A percentile compares a stretch with the other conserved stretches of the same genome.
Conservation (phyloP, 35 echinoderm and acorn worm genomes). For the Lytechinus pictus region DNA sequence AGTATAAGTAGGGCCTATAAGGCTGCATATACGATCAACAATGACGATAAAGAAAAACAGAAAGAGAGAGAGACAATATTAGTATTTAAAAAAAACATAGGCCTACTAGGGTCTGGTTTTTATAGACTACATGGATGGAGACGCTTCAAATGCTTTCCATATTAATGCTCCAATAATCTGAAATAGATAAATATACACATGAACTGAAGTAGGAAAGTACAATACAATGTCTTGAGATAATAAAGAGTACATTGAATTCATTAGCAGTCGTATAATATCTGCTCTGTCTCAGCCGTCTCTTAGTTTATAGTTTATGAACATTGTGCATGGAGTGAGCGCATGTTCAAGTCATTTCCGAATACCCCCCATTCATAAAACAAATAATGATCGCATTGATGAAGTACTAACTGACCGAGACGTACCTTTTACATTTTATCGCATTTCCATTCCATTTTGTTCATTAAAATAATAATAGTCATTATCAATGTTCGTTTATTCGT, state of each 20-base stretch:
- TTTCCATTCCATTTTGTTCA: too few species aligned
- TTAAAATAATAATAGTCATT: too few species aligned
- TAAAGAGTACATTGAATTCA: conserved; percentile 13
- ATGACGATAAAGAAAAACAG: background rate
- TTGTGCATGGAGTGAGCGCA: background rate
- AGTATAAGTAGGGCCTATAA: too few species aligned
- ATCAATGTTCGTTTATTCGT: too few species aligned
- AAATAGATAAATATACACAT: background rate
- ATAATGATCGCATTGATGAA: too few species aligned
- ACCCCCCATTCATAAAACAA: too few species aligned
- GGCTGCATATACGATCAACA: background rate
- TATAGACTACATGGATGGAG: background rate
- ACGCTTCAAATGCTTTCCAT: background rate
- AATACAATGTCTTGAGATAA: background rate
- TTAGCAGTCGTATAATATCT: background rate
- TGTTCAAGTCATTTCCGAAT: too few species aligned
- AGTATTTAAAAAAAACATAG: background rate
- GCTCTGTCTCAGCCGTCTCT: background rate
- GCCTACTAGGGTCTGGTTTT: background rate
- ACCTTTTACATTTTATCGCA: too few species aligned
- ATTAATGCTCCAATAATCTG: background rate
- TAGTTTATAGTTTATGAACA: background rate
- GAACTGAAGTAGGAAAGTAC: background rate
- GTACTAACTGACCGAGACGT: too few species aligned
- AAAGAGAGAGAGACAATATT: background rate